A percentile compares a stretch with the other conserved stretches of the same genome.
phyloP scores from a whole-genome alignment of 2,888 invertebrate species.

The Epistrophe grossulariae region DNA sequence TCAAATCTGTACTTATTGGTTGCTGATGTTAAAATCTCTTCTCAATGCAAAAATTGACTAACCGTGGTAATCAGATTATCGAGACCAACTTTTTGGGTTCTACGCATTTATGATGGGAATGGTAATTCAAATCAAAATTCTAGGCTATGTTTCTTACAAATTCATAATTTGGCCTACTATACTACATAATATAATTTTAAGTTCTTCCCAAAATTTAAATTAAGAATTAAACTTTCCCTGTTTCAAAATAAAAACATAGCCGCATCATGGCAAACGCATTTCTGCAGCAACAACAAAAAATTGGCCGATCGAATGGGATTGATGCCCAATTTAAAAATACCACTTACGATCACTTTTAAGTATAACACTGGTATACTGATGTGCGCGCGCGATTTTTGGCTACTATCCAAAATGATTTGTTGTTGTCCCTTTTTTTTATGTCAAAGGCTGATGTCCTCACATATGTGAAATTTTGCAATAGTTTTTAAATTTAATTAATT shows the following conservation, averaged over 20 bases:
- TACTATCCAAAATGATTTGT: slow-evolving; percentile 37
- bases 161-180: too few species aligned
- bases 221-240: neutral
- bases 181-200: neutral
- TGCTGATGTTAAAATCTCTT: too few species aligned
- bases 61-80: too few species aligned
- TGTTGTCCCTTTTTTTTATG: slow-evolving; percentile 65
- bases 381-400: slow-evolving; percentile 65
- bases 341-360: slow-evolving; percentile 46
- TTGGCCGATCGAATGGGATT: slow-evolving; percentile 50
- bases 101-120: too few species aligned
- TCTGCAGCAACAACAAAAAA: neutral
- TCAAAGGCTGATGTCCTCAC: slow-evolving; percentile 72
- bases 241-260: neutral
- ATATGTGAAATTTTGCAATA: slow-evolving; percentile 45
- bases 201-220: neutral
- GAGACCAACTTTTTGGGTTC: too few species aligned
- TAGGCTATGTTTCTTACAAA: too few species aligned
- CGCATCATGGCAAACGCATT: slow-evolving; percentile 36
- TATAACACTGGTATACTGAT: slow-evolving; percentile 18
- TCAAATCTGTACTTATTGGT: too few species aligned
- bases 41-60: too few species aligned
- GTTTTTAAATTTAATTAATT: slow-evolving; percentile 43
- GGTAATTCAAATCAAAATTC: too few species aligned
- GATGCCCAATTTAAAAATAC: slow-evolving; percentile 65